Percentiles rank a stretch among this genome's conserved stretches.
phyloP scores from a whole-genome alignment of 2,797 vertebrate species.

The Coreius guichenoti region DNA sequence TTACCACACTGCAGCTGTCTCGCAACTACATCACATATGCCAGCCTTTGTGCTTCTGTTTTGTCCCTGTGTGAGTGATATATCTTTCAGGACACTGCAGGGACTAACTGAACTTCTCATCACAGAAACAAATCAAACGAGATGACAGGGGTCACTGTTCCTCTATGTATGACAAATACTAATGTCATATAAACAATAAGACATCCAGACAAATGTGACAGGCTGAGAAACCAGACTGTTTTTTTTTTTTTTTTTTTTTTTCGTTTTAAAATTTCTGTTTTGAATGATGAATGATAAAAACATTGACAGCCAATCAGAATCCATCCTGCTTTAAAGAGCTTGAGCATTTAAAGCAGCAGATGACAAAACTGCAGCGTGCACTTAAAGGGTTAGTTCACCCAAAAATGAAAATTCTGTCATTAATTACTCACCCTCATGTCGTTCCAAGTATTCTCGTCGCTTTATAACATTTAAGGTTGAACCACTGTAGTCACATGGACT shows the following conservation, averaged over 20 bases:
- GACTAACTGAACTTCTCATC: slow-evolving; percentile 9
- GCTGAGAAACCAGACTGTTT: background rate
- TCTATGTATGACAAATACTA: background rate
- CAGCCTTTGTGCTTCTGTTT: slow-evolving; percentile 24
- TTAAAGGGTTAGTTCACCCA: too few relatives aligned
- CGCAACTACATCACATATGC: slow-evolving; percentile 63
- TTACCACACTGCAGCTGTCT: slow-evolving; percentile 34
- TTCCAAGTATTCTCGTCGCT: too few relatives aligned
- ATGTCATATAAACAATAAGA: background rate
- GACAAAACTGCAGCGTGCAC: background rate
- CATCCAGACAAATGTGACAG: background rate
- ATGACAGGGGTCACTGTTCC: background rate
- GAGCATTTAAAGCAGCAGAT: background rate
- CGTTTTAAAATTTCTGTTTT: background rate
- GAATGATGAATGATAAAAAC: background rate
- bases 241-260: background rate
- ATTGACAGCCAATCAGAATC: background rate
- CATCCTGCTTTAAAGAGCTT: background rate
- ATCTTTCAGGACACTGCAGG: background rate
- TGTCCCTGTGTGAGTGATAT: slow-evolving; percentile 16
- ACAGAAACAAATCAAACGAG: slow-evolving; percentile 8
- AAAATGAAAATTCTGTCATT: too few relatives aligned
- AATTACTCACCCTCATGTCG: too few relatives aligned
- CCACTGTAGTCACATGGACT: too few relatives aligned
- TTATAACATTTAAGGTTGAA: too few relatives aligned